phyloP scores from a whole-genome alignment of 2,888 invertebrate species.

The Calliphora vomitoria region DNA sequence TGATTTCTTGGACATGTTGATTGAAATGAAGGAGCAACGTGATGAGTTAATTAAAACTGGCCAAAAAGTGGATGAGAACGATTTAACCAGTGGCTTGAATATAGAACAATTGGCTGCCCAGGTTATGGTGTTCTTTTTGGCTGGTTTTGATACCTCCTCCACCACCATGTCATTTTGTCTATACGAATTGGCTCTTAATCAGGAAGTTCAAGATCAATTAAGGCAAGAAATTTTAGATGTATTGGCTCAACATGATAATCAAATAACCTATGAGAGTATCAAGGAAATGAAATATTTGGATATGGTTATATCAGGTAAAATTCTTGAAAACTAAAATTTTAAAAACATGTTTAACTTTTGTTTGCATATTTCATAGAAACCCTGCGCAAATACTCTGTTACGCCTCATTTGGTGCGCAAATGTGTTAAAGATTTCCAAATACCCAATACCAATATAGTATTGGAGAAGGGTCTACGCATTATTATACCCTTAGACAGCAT shows the following conservation, averaged over 20 bases:
- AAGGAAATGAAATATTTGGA: slow-evolving; percentile 85
- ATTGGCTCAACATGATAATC: slow-evolving; percentile 80
- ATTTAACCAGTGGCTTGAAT: slow-evolving; percentile 75
- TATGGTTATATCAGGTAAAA: slow-evolving; percentile 82
- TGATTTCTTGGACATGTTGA: slow-evolving; percentile 85
- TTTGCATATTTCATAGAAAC: slow-evolving; percentile 79
- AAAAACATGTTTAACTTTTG: background rate
- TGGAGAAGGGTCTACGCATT: slow-evolving; percentile 85
- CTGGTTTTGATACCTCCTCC: slow-evolving; percentile 86
- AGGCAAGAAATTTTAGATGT: slow-evolving; percentile 84
- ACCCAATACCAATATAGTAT: slow-evolving; percentile 84
- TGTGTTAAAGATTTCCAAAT: slow-evolving; percentile 85
- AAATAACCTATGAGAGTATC: slow-evolving; percentile 85
- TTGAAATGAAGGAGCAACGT: slow-evolving; percentile 81
- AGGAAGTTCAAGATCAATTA: slow-evolving; percentile 84
- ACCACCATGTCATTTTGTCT: slow-evolving; percentile 85
- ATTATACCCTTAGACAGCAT: slow-evolving; percentile 86
- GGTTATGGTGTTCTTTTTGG: slow-evolving; percentile 86
- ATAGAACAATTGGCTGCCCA: slow-evolving; percentile 86
- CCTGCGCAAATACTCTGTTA: slow-evolving; percentile 86
- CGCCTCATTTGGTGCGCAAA: slow-evolving; percentile 85
- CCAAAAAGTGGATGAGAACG: slow-evolving; percentile 55
- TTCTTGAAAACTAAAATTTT: background rate
- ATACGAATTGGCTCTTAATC: slow-evolving; percentile 85
- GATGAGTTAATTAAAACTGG: slow-evolving; percentile 64